phyloP scores from a whole-genome alignment of 1,140 invertebrate genomes.

The Nebria ingens region DNA sequence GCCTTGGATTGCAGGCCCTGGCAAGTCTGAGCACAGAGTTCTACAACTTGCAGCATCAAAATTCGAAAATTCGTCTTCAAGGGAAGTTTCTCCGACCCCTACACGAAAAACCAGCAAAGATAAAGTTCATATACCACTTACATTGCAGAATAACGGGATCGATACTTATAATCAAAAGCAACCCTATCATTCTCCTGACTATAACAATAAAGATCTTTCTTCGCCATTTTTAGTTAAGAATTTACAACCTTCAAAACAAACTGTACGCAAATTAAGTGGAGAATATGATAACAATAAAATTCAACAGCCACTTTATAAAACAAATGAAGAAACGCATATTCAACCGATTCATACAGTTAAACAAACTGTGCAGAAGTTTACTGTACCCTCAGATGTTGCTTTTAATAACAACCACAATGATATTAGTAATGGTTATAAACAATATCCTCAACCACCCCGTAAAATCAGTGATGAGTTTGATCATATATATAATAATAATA shows the following conservation, averaged over 20 bases:
- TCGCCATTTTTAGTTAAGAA: slow-evolving; percentile 20
- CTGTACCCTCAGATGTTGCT: neutral
- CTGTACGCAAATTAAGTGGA: slow-evolving; percentile 29
- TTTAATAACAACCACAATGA: neutral
- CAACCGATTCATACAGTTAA: neutral
- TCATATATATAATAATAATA: too few relatives aligned
- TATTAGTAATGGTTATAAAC: neutral
- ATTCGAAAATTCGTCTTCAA: slow-evolving; percentile 32
- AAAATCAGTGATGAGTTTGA: too few relatives aligned
- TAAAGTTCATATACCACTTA: slow-evolving; percentile 15
- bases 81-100: slow-evolving; percentile 17
- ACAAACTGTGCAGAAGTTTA: neutral
- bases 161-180: neutral
- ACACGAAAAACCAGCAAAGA: slow-evolving; percentile 25
- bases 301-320: neutral
- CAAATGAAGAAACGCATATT: neutral
- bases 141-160: slow-evolving; percentile 5
- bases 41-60: slow-evolving; percentile 34
- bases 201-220: slow-evolving; percentile 16
- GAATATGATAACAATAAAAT: slow-evolving; percentile 25
- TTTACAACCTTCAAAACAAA: slow-evolving; percentile 15
- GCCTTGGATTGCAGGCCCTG: slow-evolving; percentile 29
- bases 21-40: slow-evolving; percentile 27
- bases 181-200: neutral
- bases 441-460: neutral